phyloP scores from a whole-genome alignment of 2,888 invertebrate genomes.

The Belgica antarctica region DNA sequence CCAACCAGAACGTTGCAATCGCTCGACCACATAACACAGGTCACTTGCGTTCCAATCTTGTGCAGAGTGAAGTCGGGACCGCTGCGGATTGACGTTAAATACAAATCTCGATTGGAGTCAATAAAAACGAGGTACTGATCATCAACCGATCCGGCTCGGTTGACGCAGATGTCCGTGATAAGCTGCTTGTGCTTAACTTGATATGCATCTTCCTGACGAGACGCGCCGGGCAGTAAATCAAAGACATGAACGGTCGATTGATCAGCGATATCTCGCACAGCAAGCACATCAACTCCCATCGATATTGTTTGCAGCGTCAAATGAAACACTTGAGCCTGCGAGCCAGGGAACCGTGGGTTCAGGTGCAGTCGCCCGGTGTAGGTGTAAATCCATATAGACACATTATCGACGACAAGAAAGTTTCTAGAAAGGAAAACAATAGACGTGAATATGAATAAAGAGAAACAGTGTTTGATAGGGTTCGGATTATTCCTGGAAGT shows the following conservation, averaged over 20 bases:
- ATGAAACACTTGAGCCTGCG: slow-evolving; percentile 69
- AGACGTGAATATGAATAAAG: too few relatives aligned
- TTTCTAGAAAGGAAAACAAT: slow-evolving; percentile 65
- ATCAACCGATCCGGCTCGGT: slow-evolving; percentile 74
- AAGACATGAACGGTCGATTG: slow-evolving; percentile 80
- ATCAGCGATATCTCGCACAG: slow-evolving; percentile 80
- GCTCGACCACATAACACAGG: slow-evolving; percentile 61
- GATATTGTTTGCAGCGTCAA: slow-evolving; percentile 74
- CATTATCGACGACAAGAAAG: slow-evolving; percentile 83
- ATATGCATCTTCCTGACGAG: slow-evolving; percentile 64
- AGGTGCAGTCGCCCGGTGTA: slow-evolving; percentile 88
- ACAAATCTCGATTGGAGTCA: slow-evolving; percentile 85
- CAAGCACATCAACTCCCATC: slow-evolving; percentile 82
- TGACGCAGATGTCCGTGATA: slow-evolving; percentile 78
- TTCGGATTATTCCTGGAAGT: too few relatives aligned
- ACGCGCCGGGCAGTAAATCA: slow-evolving; percentile 64
- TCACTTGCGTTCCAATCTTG: slow-evolving; percentile 56
- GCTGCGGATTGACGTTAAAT: slow-evolving; percentile 65
- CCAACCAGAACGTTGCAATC: slow-evolving; percentile 76
- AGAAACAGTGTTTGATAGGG: too few relatives aligned
- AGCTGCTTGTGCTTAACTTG: slow-evolving; percentile 64
- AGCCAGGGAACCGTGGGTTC: slow-evolving; percentile 80
- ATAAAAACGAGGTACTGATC: slow-evolving; percentile 84
- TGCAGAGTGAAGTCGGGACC: slow-evolving; percentile 27
- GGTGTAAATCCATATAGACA: slow-evolving; percentile 80